Evolutionary conservation across 2,113 vertebrate species (phyloP).

Genomic region (Silurus glanis): DNA sequence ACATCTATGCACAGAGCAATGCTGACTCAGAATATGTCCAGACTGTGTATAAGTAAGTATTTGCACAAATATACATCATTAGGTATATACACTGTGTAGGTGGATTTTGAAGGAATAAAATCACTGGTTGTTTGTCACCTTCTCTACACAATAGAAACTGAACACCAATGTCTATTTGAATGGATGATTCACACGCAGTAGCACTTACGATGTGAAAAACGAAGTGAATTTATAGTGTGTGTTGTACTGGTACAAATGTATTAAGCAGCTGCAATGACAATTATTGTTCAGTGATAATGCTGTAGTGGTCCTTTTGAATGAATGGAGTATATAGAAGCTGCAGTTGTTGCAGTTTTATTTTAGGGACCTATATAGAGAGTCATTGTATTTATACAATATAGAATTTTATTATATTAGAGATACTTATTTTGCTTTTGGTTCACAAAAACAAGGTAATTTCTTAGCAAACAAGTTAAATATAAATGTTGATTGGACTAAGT

Average conservation of each 20-base stretch:
- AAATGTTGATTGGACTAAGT: background rate
- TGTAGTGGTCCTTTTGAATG: background rate
- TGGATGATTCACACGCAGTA: background rate
- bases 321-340: background rate
- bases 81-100: background rate
- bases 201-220: background rate
- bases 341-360: background rate
- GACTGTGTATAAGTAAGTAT: slow-evolving; percentile 74
- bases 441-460: background rate
- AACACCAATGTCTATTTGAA: background rate
- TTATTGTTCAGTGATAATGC: background rate
- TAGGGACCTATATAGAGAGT: background rate
- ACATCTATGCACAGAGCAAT: slow-evolving; percentile 72
- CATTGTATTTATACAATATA: background rate
- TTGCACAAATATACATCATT: background rate
- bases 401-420: background rate
- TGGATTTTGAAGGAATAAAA: background rate
- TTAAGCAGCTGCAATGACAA: background rate
- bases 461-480: background rate
- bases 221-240: background rate
- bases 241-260: background rate
- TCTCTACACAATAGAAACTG: background rate
- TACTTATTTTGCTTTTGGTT: background rate
- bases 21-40: slow-evolving; percentile 74
- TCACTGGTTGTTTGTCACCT: background rate